Evolutionary conservation across 2,113 vertebrate genomes (phyloP).

Genomic region (Neolamprologus modestus): DNA sequence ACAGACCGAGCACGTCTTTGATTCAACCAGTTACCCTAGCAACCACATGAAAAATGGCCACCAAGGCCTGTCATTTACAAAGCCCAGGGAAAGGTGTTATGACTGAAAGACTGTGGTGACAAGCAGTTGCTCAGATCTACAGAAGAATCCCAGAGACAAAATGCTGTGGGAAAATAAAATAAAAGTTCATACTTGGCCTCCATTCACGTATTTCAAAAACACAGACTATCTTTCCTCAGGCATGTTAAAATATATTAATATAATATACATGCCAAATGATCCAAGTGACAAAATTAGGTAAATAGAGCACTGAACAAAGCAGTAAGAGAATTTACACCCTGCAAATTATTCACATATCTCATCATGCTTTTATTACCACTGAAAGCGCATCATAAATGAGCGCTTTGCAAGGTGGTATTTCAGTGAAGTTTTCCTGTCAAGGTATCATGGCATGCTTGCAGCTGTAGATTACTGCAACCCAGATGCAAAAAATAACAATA

Average conservation of each 20-base stretch:
- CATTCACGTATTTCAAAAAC: background rate
- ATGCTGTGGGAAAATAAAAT: background rate
- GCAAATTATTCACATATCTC: background rate
- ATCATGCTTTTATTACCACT: background rate
- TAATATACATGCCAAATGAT: background rate
- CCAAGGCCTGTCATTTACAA: slow-evolving; percentile 26
- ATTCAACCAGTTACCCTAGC: slow-evolving; percentile 65
- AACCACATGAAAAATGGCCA: slow-evolving; percentile 63
- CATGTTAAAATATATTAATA: background rate
- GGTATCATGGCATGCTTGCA: background rate
- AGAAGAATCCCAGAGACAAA: background rate
- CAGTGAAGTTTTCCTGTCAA: background rate
- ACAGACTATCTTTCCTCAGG: background rate
- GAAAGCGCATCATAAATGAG: background rate
- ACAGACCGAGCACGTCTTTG: background rate
- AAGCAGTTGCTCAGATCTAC: background rate
- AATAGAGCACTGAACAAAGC: background rate
- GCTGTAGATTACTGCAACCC: background rate
- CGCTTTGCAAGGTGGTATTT: background rate
- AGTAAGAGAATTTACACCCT: background rate
- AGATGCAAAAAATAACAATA: slow-evolving; percentile 15
- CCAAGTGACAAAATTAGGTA: background rate
- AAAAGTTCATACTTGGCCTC: background rate
- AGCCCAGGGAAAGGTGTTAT: slow-evolving; percentile 7
- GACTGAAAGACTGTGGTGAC: background rate